Base-by-base conservation (phyloP, 1,140 invertebrate genomes). In the Drosophila melanica region DNA sequence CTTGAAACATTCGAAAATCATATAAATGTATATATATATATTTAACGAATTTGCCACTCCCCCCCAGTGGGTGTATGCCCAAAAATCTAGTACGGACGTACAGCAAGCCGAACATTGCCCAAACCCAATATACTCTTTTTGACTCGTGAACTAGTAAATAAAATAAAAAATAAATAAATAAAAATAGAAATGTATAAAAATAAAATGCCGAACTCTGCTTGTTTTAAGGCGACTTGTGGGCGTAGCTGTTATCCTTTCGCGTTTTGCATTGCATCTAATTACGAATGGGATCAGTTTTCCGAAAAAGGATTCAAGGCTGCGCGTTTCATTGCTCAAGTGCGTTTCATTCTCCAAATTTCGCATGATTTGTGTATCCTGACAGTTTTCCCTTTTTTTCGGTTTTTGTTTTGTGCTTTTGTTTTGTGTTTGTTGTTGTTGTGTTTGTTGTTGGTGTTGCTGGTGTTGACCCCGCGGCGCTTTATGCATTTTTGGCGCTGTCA, bases 401-500 rank as follows among this genome's bases (percentile, higher is more conserved):
- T 42, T 27, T 11, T 42, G 23, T 7, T n/a, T 42, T 23, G 27
- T 14, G 2, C 3, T 16, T 16, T 35, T 35, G 12, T 45, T 45
- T 4, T 10, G 3, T 20, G 16, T 39, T 12, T 6, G 18, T 45
- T 20, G 16, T n/a, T 45, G 20, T 47, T 48, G 42, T 33, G 5
- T 27, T 35, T 48, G 37, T 4, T 44, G 48, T n/a, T n/a, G 20
- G 11, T 20, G 30, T 33, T 10, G 9, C 9, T 33, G 5, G 6
- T 44, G 23, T 27, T 27, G 48, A 39, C 37, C 45, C 35, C 12
- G 18, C n/a, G 48, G 18, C 35, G 37, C 63, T 66, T 73, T 62
- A 57, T 74, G 71, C 71, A 69, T 74, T 74, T 74, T 35, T 59
- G 48, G 45, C 60, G 48, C 63, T 73, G 27, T 37, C 50, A 59